Evolutionary conservation across 2,888 invertebrate species (phyloP).

Genomic region (Heliconius sara): DNA sequence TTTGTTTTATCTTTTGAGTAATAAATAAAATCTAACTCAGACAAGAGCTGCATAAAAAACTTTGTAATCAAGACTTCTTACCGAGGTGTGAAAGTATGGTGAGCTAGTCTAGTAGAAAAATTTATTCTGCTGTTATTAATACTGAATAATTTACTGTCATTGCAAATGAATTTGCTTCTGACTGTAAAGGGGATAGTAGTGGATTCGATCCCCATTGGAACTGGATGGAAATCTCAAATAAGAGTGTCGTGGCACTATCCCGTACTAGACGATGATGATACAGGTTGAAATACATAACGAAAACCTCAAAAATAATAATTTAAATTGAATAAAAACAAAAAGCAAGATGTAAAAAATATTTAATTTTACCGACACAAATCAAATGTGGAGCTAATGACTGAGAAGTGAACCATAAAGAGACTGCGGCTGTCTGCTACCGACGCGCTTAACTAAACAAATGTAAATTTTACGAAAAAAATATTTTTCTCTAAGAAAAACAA

Average conservation of each 20-base stretch:
- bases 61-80: no score
- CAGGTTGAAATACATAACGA: no score
- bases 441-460: conserved; percentile 65
- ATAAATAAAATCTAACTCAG: not conserved
- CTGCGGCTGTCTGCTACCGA: conserved; percentile 52
- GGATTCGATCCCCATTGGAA: no score
- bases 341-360: not conserved
- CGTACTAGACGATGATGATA: no score
- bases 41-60: not conserved
- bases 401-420: conserved; percentile 58
- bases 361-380: not conserved
- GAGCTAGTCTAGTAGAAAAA: no score
- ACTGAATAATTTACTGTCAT: no score
- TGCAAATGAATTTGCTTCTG: no score
- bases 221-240: no score
- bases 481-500: conserved; percentile 78
- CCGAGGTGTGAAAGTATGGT: not conserved
- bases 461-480: conserved; percentile 73
- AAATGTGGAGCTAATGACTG: conserved; percentile 41
- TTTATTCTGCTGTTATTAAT: no score
- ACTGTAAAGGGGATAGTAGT: no score
- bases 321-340: not conserved
- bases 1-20: not conserved
- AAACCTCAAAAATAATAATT: no score
- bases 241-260: no score